Evolutionary conservation across 2,113 vertebrate genomes (phyloP), one percentile per base, ranked within the genome.

Genomic region (Ciconia maguari): DNA sequence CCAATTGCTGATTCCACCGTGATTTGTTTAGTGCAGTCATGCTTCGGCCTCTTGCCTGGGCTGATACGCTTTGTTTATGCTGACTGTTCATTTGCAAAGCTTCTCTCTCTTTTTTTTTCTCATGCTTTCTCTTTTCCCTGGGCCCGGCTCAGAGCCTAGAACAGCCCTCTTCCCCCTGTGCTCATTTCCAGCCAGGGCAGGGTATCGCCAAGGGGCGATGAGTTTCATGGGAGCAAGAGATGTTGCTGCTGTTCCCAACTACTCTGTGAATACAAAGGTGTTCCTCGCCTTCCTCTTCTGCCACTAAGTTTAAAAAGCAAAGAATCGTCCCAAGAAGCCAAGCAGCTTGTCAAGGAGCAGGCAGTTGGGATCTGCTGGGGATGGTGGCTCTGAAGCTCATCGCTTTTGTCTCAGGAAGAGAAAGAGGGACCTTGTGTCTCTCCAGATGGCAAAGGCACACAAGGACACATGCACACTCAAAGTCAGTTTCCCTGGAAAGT

Each of bases 1-100:
- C 97, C 98, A 98, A 86, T 98, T 98, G 97, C 96, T 97, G 98
- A 98, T 98, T 98, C 97, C 83, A 77, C 86, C 16, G 36, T 96
- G 97, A 97, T 98, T 97, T 97, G 95, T 98, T 98, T 97, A 97
- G 93, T 75, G 87, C 97, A 97, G 94, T 97, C 94, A 70, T 96
- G 93, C 83, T 20, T 94, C 81, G 3, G 95, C 95, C 96, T 95
- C 95, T 97, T 95, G 91, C 94, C 96, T 97, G 89, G 95, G 85
- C 76, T 95, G 91, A 95, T 95, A 95, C 70, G 79, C 86, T 97
- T 97, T 98, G 96, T 98, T 98, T 97, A 94, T 94, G 90, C 89
- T 89, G 95, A 97, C 96, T 97, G 94, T 93, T 96, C 96, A 93
- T 97, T 97, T 97, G 51, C 94, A 93, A 89, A 79, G 65, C 72